Percentiles rank a stretch among this genome's conserved stretches.
phyloP scores from a whole-genome alignment of 2,888 invertebrate genomes.

The Cantharis rufa region DNA sequence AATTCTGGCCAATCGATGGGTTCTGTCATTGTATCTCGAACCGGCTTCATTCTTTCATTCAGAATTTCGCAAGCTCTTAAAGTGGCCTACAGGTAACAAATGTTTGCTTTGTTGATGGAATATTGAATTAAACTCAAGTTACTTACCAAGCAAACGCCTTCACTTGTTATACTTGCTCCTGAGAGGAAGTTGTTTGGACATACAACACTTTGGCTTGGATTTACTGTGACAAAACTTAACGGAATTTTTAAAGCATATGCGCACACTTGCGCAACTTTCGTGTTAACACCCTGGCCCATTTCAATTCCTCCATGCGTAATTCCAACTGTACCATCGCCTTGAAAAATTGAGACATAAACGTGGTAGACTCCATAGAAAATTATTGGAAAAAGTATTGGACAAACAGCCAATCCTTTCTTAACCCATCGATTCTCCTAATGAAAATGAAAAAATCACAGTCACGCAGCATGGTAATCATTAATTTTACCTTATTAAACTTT shows the following conservation, averaged over 20 bases:
- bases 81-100: not conserved
- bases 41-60: conserved; percentile 50
- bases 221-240: not conserved
- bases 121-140: too few species aligned
- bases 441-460: not conserved
- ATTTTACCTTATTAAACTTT: conserved; percentile 62
- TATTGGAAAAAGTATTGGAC: not conserved
- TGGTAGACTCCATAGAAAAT: not conserved
- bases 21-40: conserved; percentile 59
- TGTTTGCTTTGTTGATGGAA: not conserved
- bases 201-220: not conserved
- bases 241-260: not conserved
- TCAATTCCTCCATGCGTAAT: not conserved
- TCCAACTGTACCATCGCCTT: not conserved
- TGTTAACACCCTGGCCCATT: not conserved
- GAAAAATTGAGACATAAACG: not conserved
- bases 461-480: not conserved
- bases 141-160: conserved; percentile 37
- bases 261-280: not conserved
- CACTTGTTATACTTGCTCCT: not conserved
- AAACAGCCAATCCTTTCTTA: not conserved
- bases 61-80: not conserved
- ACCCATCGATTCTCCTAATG: not conserved
- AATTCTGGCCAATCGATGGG: conserved; percentile 62
- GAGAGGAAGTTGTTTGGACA: not conserved